Evolutionary conservation across 23 tunicate species (phyloP).

Genomic region (Clavelina lepadiformis): DNA sequence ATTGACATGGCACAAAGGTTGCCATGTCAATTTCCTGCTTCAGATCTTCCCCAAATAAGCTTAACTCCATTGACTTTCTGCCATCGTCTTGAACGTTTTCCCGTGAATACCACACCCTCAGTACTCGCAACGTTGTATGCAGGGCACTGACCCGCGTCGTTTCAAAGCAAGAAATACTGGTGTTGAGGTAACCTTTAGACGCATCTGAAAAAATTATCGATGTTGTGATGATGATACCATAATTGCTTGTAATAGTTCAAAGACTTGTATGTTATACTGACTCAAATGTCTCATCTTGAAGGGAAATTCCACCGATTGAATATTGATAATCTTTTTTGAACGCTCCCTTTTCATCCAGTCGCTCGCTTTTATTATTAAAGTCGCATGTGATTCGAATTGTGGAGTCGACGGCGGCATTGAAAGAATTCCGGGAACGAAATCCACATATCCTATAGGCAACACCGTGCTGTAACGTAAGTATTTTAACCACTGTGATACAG

Average conservation of each 20-base stretch:
- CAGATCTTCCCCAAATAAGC: not conserved
- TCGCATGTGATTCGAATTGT: slow-evolving; percentile 23
- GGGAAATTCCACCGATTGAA: slow-evolving; percentile 40
- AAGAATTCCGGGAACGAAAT: slow-evolving; percentile 35
- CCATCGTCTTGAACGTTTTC: not conserved
- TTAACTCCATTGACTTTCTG: not conserved
- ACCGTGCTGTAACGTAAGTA: not conserved
- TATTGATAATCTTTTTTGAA: not conserved
- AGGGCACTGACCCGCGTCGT: slow-evolving; percentile 21
- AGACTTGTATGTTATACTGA: not conserved
- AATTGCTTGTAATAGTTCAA: not conserved
- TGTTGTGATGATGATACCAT: not conserved
- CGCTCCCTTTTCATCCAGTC: slow-evolving; percentile 23
- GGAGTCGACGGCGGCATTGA: slow-evolving; percentile 25
- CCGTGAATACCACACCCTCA: slow-evolving; percentile 43
- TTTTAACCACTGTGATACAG: not conserved
- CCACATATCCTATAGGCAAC: slow-evolving; percentile 22
- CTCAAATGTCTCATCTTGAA: slow-evolving; percentile 27
- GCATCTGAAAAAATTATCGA: slow-evolving; percentile 10
- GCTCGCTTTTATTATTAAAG: slow-evolving; percentile 20
- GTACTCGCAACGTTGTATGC: slow-evolving; percentile 35
- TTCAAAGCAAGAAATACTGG: slow-evolving; percentile 15
- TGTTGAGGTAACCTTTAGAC: slow-evolving; percentile 35
- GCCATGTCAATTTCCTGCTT: slow-evolving; percentile 22
- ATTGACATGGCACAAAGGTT: slow-evolving; percentile 48